Evolutionary conservation across 1,140 invertebrate genomes (phyloP), one percentile per base, ranked within the genome.

Genomic region (Neomicropteryx cornuta): DNA sequence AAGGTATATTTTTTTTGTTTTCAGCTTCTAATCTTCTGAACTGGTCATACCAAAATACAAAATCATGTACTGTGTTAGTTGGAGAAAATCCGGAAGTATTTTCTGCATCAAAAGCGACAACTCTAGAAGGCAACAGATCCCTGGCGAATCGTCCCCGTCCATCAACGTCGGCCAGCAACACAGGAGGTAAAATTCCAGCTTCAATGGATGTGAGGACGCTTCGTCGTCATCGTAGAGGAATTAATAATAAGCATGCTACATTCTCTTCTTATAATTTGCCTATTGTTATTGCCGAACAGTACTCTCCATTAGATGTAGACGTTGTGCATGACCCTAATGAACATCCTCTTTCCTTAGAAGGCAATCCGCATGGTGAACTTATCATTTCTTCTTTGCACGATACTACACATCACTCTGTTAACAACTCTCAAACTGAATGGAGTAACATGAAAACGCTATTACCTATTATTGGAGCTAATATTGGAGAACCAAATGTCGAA

Each of bases 51-150:
- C 79, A 83, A 56, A 77, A 75, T 38, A 72, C 79, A 32, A 82
- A 83, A 52, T 75, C 83, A 21, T 89, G 86, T 68, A 77, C 81
- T 46, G 83, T 89, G 38, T 65, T 89, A 50, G 84, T 88, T 36
- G 83, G 81, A 47, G 83, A 82, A 48, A 75, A 73, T 43, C 63
- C 69, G 10, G 77, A 83, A 55, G 66, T 74, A 36, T 74, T 75
- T 45, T 66, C 73, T 32, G 64, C 68, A 41, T 76, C 78, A 24
- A 81, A 81, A 62, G 58, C 71, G 38, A 68, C 70, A 43, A 70
- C 71, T 34, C 63, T 73, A 21, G 71, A 77, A 47, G 72, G 65
- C 36, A 81, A 79, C 54, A 74, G 75, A 52, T 75, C 77, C 31
- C 65, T 73, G 37, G 60, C 66, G 21, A 61, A 58, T 30, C 62